These are phyloP conservation scores for Carapus acus DNA, from an alignment of 2,797 vertebrate genomes.

Conservation along the genomic window DNA sequence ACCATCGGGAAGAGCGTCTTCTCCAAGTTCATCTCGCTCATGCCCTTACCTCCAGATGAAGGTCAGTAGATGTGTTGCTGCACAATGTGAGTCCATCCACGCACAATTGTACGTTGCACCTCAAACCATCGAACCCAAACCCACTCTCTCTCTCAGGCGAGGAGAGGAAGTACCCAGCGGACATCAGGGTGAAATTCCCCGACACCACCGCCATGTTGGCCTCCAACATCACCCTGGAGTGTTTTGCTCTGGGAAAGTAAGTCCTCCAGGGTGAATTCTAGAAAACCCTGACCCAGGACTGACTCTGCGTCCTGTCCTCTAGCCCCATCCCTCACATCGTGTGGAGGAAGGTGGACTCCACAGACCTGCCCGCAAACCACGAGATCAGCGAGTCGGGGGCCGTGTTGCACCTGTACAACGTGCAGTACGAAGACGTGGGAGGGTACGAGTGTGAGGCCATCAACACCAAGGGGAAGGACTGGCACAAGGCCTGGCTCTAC, in stretches of 20 bases:
- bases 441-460: conserved; percentile 92
- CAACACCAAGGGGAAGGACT: conserved; percentile 95
- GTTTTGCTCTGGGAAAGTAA: conserved; percentile 98
- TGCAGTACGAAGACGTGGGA: conserved; percentile 95
- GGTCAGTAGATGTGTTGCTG: conserved; percentile 67
- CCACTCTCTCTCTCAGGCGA: conserved; percentile 72
- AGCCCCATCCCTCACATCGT: conserved; percentile 94
- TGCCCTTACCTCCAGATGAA: conserved; percentile 79
- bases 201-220: conserved; percentile 86
- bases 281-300: too few species aligned
- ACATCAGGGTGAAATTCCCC: conserved; percentile 88
- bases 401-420: conserved; percentile 89
- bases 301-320: conserved; percentile 2
- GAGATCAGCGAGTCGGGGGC: conserved; percentile 90
- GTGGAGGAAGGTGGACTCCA: conserved; percentile 87
- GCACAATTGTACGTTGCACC: too few species aligned
- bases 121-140: too few species aligned
- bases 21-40: conserved; percentile 91
- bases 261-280: too few species aligned
- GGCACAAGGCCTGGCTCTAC: conserved; percentile 87
- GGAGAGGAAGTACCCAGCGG: conserved; percentile 87
- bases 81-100: too few species aligned
- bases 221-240: conserved; percentile 93
- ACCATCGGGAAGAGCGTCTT: conserved; percentile 92
- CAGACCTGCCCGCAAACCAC: conserved; percentile 84